Conservation (phyloP, 1,140 invertebrate species). For the Eriocheir sinensis region DNA sequence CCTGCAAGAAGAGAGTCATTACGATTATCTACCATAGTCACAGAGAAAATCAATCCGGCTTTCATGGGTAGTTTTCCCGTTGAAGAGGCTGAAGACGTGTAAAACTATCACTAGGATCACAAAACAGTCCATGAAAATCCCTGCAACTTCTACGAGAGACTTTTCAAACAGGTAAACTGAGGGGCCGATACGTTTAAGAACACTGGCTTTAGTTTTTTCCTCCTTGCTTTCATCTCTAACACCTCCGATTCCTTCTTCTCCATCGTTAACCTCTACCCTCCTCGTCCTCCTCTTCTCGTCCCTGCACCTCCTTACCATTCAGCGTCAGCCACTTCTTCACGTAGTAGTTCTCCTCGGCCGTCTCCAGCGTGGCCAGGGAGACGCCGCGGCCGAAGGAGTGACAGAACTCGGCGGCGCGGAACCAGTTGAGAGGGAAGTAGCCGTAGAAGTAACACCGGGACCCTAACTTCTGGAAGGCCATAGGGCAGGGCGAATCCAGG, state of each 20-base stretch:
- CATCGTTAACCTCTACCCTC: conserved; percentile 11
- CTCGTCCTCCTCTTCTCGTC: conserved; percentile 15
- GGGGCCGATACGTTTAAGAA: no score
- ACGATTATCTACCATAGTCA: no score
- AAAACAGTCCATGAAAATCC: no score
- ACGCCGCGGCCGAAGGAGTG: conserved; percentile 76
- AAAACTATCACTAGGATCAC: no score
- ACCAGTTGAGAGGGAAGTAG: conserved; percentile 79
- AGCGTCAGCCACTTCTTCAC: conserved; percentile 74
- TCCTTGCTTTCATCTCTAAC: not conserved
- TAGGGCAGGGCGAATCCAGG: conserved; percentile 59
- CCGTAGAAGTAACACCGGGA: conserved; percentile 78
- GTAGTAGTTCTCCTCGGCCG: conserved; percentile 63
- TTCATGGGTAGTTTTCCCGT: no score
- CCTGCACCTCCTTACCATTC: conserved; percentile 67
- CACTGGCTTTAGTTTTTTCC: not conserved
- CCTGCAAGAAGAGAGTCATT: conserved; percentile 63
- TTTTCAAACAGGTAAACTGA: no score
- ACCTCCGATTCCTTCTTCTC: not conserved
- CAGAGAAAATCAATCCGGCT: no score
- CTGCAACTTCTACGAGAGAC: no score
- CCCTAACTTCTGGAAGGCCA: conserved; percentile 76
- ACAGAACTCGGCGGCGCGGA: conserved; percentile 77
- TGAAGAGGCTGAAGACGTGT: no score
- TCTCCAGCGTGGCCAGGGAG: conserved; percentile 73